Evolutionary conservation across 2,113 vertebrate genomes (phyloP).

Genomic region (Microtus oregoni): DNA sequence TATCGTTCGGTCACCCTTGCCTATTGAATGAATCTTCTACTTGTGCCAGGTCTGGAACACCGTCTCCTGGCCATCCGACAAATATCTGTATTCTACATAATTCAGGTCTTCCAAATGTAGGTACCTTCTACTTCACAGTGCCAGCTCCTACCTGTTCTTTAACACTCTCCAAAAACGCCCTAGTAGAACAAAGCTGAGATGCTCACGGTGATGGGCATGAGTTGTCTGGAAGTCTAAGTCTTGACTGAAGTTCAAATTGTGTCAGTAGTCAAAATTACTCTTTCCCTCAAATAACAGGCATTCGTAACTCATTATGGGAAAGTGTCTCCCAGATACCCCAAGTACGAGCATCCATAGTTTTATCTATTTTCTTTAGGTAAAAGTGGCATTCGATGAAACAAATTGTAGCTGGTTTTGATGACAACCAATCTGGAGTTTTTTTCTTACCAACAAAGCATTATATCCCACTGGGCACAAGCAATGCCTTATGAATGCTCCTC

Average conservation of each 20-base stretch:
- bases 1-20: neutral
- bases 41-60: neutral
- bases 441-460: neutral
- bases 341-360: neutral
- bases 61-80: neutral
- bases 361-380: neutral
- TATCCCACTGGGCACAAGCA: neutral
- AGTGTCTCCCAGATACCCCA: neutral
- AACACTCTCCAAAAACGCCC: neutral
- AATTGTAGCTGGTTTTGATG: neutral
- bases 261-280: neutral
- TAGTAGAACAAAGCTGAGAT: neutral
- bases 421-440: neutral
- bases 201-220: neutral
- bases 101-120: neutral
- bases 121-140: neutral
- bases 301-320: neutral
- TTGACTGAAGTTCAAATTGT: neutral
- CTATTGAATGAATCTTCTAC: neutral
- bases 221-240: neutral
- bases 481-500: too few species aligned
- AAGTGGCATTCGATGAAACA: neutral
- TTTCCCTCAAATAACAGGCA: neutral
- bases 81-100: neutral
- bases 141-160: neutral